Conservation (phyloP, 2,888 invertebrate genomes). For the Lepidocyrtinus sp. region DNA sequence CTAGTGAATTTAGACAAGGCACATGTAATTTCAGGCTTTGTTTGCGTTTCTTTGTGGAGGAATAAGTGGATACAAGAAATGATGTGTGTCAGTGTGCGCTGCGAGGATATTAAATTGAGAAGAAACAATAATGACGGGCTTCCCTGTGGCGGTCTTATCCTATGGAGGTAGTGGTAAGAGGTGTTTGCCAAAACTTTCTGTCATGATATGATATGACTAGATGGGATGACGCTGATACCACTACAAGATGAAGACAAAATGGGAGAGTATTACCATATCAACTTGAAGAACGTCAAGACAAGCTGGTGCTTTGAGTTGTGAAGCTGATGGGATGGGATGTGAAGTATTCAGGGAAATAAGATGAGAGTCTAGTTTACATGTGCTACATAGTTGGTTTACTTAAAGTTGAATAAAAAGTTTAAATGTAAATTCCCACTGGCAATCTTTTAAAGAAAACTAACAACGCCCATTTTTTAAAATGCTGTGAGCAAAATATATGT, state of each 20-base stretch:
- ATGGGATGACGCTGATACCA: no score
- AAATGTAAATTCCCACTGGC: no score
- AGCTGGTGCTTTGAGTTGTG: no score
- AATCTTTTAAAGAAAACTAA: no score
- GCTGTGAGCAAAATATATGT: no score
- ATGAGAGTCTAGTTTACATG: no score
- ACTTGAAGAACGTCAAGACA: no score
- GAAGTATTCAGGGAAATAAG: constrained; percentile 10
- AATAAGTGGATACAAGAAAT: not conserved
- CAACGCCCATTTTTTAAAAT: no score
- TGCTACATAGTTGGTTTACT: no score
- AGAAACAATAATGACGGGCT: constrained; percentile 39
- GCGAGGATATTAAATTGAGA: constrained; percentile 36
- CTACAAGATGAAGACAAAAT: no score
- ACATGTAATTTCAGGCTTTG: constrained; percentile 20
- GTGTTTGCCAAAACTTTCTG: constrained; percentile 10
- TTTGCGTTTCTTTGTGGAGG: constrained; percentile 8
- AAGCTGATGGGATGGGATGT: constrained; percentile 4
- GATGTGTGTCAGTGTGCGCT: constrained; percentile 19
- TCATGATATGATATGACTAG: constrained; percentile 10
- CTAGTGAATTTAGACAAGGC: not conserved
- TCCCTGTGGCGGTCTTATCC: constrained; percentile 10
- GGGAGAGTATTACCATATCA: no score
- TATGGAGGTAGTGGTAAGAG: not conserved
- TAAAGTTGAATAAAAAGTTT: no score